Evolutionary conservation across 2,113 vertebrate species (phyloP).

Genomic region (Carlito syrichta): DNA sequence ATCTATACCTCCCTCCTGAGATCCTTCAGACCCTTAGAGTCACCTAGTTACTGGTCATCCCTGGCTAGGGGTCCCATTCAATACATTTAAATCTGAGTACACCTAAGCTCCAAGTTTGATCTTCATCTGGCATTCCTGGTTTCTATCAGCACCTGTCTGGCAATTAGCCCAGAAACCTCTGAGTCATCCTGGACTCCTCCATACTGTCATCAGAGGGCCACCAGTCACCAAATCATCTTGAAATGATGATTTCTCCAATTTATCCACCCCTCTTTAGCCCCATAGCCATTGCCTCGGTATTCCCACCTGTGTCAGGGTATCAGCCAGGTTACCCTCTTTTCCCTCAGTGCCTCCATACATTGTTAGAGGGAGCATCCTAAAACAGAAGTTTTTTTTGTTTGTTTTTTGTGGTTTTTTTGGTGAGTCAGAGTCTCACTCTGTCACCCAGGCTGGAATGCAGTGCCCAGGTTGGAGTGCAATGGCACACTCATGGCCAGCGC

Average conservation of each 20-base stretch:
- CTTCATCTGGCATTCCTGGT: neutral
- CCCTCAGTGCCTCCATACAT: neutral
- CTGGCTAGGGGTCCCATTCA: neutral
- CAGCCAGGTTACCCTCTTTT: neutral
- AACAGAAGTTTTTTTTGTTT: neutral
- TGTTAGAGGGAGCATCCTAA: neutral
- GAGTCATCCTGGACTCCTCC: neutral
- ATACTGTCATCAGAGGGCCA: neutral
- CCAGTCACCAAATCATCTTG: neutral
- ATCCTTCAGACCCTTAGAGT: neutral
- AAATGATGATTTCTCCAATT: neutral
- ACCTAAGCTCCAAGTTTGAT: neutral
- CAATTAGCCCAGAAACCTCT: neutral
- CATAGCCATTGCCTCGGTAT: neutral
- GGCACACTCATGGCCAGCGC: too few relatives aligned
- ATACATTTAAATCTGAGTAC: neutral
- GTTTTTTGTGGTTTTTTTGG: neutral
- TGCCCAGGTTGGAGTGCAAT: too few relatives aligned
- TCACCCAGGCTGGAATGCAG: too few relatives aligned
- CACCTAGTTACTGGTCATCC: neutral
- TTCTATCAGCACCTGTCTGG: neutral
- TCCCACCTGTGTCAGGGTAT: neutral
- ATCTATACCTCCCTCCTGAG: neutral
- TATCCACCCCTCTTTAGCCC: neutral
- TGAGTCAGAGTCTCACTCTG: too few relatives aligned